phyloP scores from a whole-genome alignment of 2,113 vertebrate species.

The Pavo muticus region DNA sequence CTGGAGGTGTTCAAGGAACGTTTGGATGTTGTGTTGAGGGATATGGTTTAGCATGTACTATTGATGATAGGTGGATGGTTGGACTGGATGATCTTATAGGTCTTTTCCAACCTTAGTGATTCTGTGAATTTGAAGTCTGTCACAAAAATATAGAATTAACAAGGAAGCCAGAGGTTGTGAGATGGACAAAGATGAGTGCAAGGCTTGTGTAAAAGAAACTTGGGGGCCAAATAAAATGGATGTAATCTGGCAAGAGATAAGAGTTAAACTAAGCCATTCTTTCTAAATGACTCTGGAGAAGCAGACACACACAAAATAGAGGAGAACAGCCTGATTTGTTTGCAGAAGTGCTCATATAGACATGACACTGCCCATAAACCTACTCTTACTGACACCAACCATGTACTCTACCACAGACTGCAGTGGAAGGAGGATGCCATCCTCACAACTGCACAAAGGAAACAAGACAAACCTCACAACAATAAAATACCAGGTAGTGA shows the following conservation, averaged over 20 bases:
- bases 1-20: no score
- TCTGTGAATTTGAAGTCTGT: background rate
- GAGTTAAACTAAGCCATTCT: background rate
- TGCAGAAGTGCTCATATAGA: background rate
- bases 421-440: background rate
- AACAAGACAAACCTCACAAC: background rate
- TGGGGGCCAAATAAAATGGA: background rate
- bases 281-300: background rate
- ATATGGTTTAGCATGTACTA: no score
- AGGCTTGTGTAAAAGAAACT: background rate
- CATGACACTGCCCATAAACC: background rate
- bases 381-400: background rate
- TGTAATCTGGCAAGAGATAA: background rate
- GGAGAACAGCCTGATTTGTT: background rate
- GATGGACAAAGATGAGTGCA: background rate
- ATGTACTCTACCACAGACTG: background rate
- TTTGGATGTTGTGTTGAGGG: no score
- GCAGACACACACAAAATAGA: background rate
- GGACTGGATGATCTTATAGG: no score
- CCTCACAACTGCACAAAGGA: background rate
- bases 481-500: background rate
- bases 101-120: no score
- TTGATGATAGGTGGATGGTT: no score
- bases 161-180: background rate
- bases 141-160: background rate